Base-by-base conservation (phyloP, 1,140 invertebrate genomes). In the Cyphomyrmex costatus region DNA sequence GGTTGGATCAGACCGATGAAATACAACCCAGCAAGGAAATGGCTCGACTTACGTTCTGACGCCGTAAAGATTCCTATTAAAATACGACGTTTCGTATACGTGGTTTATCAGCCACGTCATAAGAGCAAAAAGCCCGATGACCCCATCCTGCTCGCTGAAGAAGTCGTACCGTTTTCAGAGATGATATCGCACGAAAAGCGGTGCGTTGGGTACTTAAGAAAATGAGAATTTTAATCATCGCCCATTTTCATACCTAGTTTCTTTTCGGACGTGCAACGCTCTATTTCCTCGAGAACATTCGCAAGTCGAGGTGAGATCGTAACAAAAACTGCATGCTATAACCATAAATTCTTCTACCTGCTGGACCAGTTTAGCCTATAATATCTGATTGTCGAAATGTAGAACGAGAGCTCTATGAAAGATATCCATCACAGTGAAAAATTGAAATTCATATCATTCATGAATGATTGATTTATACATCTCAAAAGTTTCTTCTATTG, bases 161-260 rank as follows among this genome's bases (percentile, higher is more conserved):
- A 58, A 71, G 30, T 24, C 33, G 30, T 33, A n/a, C 42, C 27
- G n/a, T 68, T 74, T 19, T 63, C 76, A 71, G 16, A 46, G 42
- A 84, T 61, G 46, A 58, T 49, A n/a, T 49, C 36, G 46, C 21
- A 60, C 10, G n/a, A 16, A 53, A 21, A 83, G 71, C 24, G 30
- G 70, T 74, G 79, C 73, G 65, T 82, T 84, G 88, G 87, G 88
- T 90, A 87, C 88, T 90, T 90, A 90, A 89, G 88, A 90, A 89
- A 87, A 90, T 89, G 89, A 90, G 60, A 87, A 89, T 60, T 76
- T 63, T 33, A 78, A 56, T 90, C 88, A 77, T 88, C 30, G 70
- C 21, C 27, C 21, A 46, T 51, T 77, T 36, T 68, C 21, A 27
- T 49, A 76, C 10, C 33, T 46, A 27, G 33, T 71, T 85, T 80